Conservation (phyloP, 2,888 invertebrate genomes). For the Xanthia icteritia region DNA sequence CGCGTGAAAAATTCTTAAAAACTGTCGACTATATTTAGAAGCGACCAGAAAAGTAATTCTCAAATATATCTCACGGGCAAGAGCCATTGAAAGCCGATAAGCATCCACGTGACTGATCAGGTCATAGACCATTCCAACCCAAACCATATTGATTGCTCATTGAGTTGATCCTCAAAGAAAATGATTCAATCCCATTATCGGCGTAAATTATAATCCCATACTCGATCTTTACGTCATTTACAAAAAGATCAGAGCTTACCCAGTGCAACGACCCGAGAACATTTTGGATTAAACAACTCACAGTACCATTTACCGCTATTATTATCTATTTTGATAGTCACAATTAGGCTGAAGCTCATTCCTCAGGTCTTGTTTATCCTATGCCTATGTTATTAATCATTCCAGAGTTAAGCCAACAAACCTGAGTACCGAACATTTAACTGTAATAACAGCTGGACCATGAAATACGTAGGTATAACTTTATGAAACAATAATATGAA, state of each 20-base stretch:
- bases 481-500: conserved; percentile 48
- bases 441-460: conserved; percentile 31
- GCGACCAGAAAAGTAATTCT: neutral
- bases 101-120: conserved; percentile 10
- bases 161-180: conserved; percentile 9
- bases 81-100: conserved; percentile 1
- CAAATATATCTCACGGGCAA: neutral
- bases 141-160: conserved; percentile 14
- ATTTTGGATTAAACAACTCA: neutral
- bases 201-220: conserved; percentile 15
- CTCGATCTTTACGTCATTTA: neutral
- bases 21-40: neutral
- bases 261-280: neutral
- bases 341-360: conserved; percentile 1
- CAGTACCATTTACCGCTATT: neutral
- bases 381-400: conserved; percentile 34
- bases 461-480: conserved; percentile 32
- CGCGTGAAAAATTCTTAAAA: neutral
- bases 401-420: conserved; percentile 30
- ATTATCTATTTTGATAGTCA: conserved; percentile 1
- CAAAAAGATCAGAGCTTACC: conserved; percentile 1
- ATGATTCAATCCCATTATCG: conserved; percentile 14
- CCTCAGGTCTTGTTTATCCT: conserved; percentile 38
- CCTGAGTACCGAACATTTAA: conserved; percentile 24
- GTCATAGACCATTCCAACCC: neutral